Evolutionary conservation across 2,113 vertebrate species (phyloP).

Genomic region (Panthera tigris): DNA sequence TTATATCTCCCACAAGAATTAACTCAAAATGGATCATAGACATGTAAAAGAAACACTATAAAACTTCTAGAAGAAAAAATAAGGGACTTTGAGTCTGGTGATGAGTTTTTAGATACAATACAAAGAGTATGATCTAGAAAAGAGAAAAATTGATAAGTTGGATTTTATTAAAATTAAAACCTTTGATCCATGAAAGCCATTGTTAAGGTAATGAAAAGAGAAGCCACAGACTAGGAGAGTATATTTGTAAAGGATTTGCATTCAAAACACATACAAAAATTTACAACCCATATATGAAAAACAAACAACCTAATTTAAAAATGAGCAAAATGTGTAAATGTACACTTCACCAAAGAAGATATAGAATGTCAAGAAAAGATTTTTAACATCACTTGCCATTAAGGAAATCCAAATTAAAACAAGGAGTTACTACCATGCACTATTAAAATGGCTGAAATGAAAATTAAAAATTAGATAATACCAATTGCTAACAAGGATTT

Average conservation of each 20-base stretch:
- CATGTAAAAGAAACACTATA: not conserved
- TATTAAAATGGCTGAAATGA: not conserved
- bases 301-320: not conserved
- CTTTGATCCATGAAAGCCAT: not conserved
- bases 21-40: not conserved
- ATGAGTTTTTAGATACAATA: not conserved
- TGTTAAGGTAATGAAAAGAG: not conserved
- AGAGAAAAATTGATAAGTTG: not conserved
- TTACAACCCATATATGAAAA: not conserved
- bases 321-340: not conserved
- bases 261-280: not conserved
- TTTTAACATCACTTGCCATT: not conserved
- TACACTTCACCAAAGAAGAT: not conserved
- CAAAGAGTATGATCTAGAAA: not conserved
- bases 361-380: not conserved
- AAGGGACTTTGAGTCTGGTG: not conserved
- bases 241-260: not conserved
- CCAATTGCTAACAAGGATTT: not conserved
- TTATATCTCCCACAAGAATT: not conserved
- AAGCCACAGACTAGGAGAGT: not conserved
- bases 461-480: not conserved
- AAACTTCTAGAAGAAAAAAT: not conserved
- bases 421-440: not conserved
- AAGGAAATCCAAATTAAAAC: not conserved
- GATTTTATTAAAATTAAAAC: not conserved